These are phyloP conservation scores for Urocynchramus pylzowi DNA, from an alignment of 2,113 vertebrate species.

Conservation along the genomic window DNA sequence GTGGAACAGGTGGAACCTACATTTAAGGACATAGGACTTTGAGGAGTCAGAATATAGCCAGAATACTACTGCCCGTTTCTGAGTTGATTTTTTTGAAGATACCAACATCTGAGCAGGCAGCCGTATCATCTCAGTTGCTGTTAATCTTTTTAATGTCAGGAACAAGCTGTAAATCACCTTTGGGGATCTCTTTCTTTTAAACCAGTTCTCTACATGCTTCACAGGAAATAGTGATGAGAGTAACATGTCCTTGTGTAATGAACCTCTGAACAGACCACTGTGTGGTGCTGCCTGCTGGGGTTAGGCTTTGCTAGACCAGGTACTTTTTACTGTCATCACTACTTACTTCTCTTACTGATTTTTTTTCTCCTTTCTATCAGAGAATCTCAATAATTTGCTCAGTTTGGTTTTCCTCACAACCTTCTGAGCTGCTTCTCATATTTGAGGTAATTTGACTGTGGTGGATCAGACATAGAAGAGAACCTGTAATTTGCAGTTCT, in stretches of 20 bases:
- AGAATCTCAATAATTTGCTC: neutral
- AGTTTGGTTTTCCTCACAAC: neutral
- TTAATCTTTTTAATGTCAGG: neutral
- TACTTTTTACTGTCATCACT: neutral
- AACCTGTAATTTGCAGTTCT: neutral
- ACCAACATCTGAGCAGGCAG: neutral
- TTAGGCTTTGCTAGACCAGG: neutral
- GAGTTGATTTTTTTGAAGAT: neutral
- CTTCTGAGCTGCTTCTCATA: neutral
- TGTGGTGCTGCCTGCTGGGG: neutral
- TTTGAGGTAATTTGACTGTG: neutral
- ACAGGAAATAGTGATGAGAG: neutral
- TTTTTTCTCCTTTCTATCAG: neutral
- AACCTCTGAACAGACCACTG: neutral
- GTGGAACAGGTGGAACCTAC: neutral
- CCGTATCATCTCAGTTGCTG: neutral
- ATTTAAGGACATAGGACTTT: neutral
- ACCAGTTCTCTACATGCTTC: neutral
- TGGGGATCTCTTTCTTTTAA: neutral
- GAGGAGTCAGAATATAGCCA: neutral
- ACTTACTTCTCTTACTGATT: neutral
- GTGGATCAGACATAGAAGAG: neutral
- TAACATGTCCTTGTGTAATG: rapidly evolving
- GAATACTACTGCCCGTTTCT: neutral
- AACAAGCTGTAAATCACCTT: neutral